Evolutionary conservation across 2,888 invertebrate genomes (phyloP).

Genomic region (Pyrrhia umbra): DNA sequence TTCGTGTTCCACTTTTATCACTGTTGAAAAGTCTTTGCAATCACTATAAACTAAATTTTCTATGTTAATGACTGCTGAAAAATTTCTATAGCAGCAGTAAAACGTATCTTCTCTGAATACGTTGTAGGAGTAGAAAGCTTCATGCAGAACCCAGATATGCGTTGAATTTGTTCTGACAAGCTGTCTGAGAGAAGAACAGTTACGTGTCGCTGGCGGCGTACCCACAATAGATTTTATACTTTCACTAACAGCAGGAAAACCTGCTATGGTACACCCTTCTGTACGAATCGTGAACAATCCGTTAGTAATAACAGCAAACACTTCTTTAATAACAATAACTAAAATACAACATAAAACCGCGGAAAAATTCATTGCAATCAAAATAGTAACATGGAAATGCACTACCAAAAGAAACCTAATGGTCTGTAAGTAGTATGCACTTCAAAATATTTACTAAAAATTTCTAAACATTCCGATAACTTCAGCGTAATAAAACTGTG

Average conservation of each 20-base stretch:
- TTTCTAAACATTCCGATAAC: conserved; percentile 42
- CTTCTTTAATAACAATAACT: conserved; percentile 13
- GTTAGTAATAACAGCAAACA: conserved; percentile 12
- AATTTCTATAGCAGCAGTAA: conserved; percentile 65
- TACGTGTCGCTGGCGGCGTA: conserved; percentile 27
- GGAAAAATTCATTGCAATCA: conserved; percentile 27
- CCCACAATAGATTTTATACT: conserved; percentile 46
- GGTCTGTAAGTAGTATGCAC: not conserved
- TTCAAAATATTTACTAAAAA: conserved; percentile 36
- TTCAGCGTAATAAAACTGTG: not conserved
- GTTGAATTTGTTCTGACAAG: conserved; percentile 62
- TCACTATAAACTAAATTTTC: conserved; percentile 57
- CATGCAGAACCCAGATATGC: conserved; percentile 65
- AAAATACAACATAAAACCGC: conserved; percentile 29
- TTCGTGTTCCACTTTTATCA: conserved; percentile 60
- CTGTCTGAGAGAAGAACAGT: conserved; percentile 50
- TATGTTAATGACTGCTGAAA: conserved; percentile 50
- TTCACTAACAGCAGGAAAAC: conserved; percentile 54
- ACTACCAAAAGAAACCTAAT: not conserved
- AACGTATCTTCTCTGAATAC: conserved; percentile 47
- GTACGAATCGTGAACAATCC: conserved; percentile 61
- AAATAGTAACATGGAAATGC: conserved; percentile 1
- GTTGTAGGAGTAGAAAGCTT: conserved; percentile 51
- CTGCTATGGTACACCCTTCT: conserved; percentile 66
- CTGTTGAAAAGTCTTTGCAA: conserved; percentile 61